Percentiles rank a stretch among this genome's conserved stretches.
Evolutionary conservation across 2,797 vertebrate species (phyloP).

Genomic region (Cirrhinus mrigala): DNA sequence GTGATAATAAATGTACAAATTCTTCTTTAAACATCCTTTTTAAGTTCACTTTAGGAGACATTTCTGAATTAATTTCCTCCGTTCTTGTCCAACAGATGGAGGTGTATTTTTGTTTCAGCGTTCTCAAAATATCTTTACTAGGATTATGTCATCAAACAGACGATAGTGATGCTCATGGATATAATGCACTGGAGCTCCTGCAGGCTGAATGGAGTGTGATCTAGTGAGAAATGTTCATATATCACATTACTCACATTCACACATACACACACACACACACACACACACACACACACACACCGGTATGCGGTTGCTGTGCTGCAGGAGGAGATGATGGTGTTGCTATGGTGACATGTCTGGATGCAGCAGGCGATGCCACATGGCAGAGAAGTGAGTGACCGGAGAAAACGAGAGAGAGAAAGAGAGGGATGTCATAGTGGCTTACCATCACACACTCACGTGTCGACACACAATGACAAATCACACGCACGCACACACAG

Average conservation of each 20-base stretch:
- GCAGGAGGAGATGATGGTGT: constrained; percentile 33
- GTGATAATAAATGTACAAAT: too few species aligned
- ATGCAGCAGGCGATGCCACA: constrained; percentile 39
- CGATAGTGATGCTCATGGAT: background rate
- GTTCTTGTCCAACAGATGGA: constrained; percentile 1
- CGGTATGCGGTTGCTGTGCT: background rate
- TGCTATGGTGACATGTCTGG: constrained; percentile 46
- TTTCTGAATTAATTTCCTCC: background rate
- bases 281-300: background rate
- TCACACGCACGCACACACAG: background rate
- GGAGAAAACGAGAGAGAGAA: background rate
- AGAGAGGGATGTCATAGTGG: background rate
- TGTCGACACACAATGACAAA: constrained; percentile 26
- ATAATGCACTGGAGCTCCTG: background rate
- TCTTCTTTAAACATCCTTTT: too few species aligned
- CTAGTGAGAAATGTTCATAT: constrained; percentile 21
- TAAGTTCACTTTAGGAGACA: too few species aligned
- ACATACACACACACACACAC: background rate
- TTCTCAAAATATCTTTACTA: background rate
- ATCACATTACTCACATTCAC: constrained; percentile 23
- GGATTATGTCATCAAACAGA: background rate
- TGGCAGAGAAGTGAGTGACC: constrained; percentile 20
- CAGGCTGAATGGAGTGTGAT: constrained; percentile 39
- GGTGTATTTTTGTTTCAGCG: background rate
- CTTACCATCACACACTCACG: constrained; percentile 17